phyloP scores from a whole-genome alignment of 2,113 vertebrate species.

The Herpetotheres cachinnans region DNA sequence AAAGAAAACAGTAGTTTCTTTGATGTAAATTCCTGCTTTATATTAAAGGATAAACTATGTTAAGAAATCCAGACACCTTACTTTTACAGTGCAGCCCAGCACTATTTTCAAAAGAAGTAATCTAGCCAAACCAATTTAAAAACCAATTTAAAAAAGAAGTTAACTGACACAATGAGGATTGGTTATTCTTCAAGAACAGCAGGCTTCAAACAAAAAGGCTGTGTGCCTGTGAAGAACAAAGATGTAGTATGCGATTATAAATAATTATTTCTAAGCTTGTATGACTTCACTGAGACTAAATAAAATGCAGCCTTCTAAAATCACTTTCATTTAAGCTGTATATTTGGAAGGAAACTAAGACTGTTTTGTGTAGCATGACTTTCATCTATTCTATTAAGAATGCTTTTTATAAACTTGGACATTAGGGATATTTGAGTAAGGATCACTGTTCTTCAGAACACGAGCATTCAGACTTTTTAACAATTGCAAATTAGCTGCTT shows the following conservation, averaged over 20 bases:
- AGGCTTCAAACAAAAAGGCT: constrained; percentile 49
- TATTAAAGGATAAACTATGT: neutral
- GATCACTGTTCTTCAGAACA: neutral
- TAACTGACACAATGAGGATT: constrained; percentile 29
- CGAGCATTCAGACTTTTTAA: neutral
- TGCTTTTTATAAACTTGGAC: constrained; percentile 10
- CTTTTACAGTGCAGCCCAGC: neutral
- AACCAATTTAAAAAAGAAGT: neutral
- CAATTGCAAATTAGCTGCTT: neutral
- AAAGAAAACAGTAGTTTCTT: constrained; percentile 8
- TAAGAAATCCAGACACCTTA: constrained; percentile 8
- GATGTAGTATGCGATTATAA: constrained; percentile 39
- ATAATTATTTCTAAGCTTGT: constrained; percentile 50
- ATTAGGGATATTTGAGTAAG: neutral
- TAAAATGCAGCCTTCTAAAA: constrained; percentile 40
- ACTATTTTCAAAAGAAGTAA: neutral
- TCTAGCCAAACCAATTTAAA: neutral
- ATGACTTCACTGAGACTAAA: constrained; percentile 23
- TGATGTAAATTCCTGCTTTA: constrained; percentile 6
- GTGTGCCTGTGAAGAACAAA: constrained; percentile 19
- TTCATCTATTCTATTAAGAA: constrained; percentile 25
- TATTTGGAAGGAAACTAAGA: constrained; percentile 8
- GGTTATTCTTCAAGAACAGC: constrained; percentile 41
- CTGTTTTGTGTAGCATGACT: neutral
- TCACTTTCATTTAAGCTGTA: constrained; percentile 8